Evolutionary conservation across 1,140 invertebrate genomes (phyloP), one percentile per base, ranked within the genome.

Genomic region (Solenopsis fugax): DNA sequence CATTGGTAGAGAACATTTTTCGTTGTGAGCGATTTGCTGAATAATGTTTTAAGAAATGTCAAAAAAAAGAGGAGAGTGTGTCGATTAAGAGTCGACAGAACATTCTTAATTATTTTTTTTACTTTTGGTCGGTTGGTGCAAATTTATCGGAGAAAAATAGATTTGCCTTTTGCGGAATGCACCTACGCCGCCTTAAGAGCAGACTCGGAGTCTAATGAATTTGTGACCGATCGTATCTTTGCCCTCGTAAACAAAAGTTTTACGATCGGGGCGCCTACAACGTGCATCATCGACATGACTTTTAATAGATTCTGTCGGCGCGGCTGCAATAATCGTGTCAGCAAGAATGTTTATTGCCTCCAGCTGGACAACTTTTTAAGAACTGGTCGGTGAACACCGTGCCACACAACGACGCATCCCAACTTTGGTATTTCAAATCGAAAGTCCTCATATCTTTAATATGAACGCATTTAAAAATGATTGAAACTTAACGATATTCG

Each of bases 241-340:
- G 88, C 29, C 50, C 88, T 90, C 89, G 86, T 90, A 89, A 89
- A 87, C 89, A 84, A 89, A 82, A 87, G 77, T 89, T 90, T 90
- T 89, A 89, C 89, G 89, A 87, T 84, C 75, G 34, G 60, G 48
- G 52, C 34, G 52, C 24, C 80, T 82, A 73, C 80, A 56, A 67
- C 60, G 34, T 67, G 73, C 76, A 84, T 87, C 87, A 87, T 89
- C 87, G 78, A 87, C 58, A 72, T 50, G 75, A 81, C 72, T 89
- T 91, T 91, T 89, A 91, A 91, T 89, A 91, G 89, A 76, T 85
- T 24, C 77, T 67, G 88, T 89, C 87, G 88, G 75, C 72, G 62
- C 58, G 84, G 71, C 85, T 72, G 89, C 89, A 87, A 90, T 90
- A 90, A 89, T 89, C 88, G 88, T 90, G 89, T 90, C 89, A 87